These are phyloP conservation scores for Himalopsyche anomala DNA, from an alignment of 2,888 invertebrate species.

Conservation along the genomic window DNA sequence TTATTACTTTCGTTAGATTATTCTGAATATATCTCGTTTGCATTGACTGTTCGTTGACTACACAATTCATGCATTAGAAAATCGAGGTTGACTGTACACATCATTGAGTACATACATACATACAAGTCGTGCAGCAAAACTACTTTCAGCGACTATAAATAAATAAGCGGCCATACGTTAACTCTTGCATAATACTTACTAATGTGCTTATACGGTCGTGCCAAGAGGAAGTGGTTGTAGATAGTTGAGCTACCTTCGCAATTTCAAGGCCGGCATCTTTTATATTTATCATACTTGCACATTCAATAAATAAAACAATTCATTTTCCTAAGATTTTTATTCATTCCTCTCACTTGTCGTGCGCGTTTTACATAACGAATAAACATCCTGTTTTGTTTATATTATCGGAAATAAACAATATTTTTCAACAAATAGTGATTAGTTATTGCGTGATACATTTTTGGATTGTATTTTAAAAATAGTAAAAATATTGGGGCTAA, in stretches of 20 bases:
- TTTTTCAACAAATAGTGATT: too few species aligned
- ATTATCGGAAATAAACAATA: too few species aligned
- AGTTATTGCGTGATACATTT: too few species aligned
- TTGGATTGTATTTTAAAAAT: too few species aligned
- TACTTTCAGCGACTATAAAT: constrained; percentile 56
- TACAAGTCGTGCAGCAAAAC: constrained; percentile 49
- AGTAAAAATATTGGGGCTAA: too few species aligned
- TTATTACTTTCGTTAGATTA: neutral
- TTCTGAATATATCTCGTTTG: constrained; percentile 33
- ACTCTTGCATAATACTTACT: constrained; percentile 56
- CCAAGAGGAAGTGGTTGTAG: constrained; percentile 53
- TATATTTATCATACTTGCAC: constrained; percentile 12
- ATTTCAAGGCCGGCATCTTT: constrained; percentile 54
- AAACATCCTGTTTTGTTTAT: neutral
- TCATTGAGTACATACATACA: constrained; percentile 44
- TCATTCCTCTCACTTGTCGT: neutral
- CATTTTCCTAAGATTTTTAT: neutral
- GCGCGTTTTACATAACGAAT: neutral
- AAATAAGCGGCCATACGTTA: constrained; percentile 52
- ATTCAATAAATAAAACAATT: constrained; percentile 34
- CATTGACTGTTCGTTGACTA: constrained; percentile 33
- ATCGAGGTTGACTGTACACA: constrained; percentile 53
- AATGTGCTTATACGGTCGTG: constrained; percentile 54
- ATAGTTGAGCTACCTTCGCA: constrained; percentile 55
- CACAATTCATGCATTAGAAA: constrained; percentile 47